Percentiles rank a stretch among this genome's conserved stretches.
These are phyloP conservation scores for Aspidapion aeneum DNA, from an alignment of 2,888 invertebrate species.

Conservation along the genomic window DNA sequence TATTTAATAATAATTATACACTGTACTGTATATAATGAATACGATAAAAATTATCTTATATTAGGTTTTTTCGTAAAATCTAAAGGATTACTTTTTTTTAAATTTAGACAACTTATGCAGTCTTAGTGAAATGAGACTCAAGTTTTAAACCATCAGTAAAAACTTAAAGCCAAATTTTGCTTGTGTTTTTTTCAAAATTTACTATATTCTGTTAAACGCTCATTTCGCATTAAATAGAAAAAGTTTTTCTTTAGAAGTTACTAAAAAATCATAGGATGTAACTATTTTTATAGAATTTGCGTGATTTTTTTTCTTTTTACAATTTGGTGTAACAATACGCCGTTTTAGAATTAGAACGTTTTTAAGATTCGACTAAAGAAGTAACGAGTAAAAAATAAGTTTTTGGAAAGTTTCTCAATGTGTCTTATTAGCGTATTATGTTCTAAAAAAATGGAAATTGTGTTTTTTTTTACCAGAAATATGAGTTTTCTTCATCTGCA, in stretches of 20 bases:
- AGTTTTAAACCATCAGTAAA: too few species aligned
- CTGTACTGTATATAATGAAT: not conserved
- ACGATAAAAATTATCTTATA: not conserved
- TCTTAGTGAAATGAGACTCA: not conserved
- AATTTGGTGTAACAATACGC: not conserved
- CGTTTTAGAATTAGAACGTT: not conserved
- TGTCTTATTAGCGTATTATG: conserved; percentile 3
- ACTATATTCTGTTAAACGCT: too few species aligned
- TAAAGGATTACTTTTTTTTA: not conserved
- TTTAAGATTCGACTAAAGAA: not conserved
- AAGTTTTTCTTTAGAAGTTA: not conserved
- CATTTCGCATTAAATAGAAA: too few species aligned
- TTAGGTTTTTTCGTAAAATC: not conserved
- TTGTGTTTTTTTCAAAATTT: too few species aligned
- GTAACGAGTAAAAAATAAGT: not conserved
- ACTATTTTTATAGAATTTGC: not conserved
- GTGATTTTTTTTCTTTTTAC: not conserved
- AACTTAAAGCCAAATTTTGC: too few species aligned
- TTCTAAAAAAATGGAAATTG: conserved; percentile 7
- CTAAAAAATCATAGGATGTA: not conserved
- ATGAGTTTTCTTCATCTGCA: not conserved
- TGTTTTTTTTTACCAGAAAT: conserved; percentile 6
- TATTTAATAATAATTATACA: not conserved
- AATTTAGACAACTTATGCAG: not conserved
- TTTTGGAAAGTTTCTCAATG: conserved; percentile 1